Evolutionary conservation across 2,888 invertebrate genomes (phyloP).

Genomic region (Marasmarcha lunaedactyla): DNA sequence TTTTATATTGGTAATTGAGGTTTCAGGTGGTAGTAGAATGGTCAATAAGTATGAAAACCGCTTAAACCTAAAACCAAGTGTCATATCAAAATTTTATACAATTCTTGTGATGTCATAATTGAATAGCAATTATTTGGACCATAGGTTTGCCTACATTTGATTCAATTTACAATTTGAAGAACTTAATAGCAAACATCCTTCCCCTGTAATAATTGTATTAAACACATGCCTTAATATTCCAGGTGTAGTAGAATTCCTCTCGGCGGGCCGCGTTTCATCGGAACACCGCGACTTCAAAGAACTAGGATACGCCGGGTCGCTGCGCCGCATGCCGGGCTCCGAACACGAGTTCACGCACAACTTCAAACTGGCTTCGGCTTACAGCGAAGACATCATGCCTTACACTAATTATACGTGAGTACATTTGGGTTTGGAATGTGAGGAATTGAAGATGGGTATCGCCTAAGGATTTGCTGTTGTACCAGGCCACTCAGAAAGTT

Average conservation of each 20-base stretch:
- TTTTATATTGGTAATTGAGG: constrained; percentile 1
- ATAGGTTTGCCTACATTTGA: too few relatives aligned
- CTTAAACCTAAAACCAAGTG: too few relatives aligned
- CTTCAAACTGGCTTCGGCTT: constrained; percentile 95
- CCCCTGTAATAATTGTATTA: too few relatives aligned
- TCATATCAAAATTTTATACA: too few relatives aligned
- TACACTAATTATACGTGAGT: constrained; percentile 98
- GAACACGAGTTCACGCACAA: constrained; percentile 96
- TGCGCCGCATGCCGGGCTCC: constrained; percentile 89
- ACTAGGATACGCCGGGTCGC: constrained; percentile 90
- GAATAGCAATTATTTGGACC: too few relatives aligned
- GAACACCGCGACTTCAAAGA: constrained; percentile 98
- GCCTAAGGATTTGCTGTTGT: too few relatives aligned
- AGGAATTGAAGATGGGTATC: background rate
- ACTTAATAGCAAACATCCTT: too few relatives aligned
- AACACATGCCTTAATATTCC: constrained; percentile 22
- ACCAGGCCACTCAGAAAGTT: too few relatives aligned
- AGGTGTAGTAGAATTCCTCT: constrained; percentile 97
- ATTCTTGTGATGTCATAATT: too few relatives aligned
- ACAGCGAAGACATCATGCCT: constrained; percentile 95
- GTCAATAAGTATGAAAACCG: too few relatives aligned
- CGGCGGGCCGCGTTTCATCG: constrained; percentile 88
- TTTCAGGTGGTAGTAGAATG: too few relatives aligned
- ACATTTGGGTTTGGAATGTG: background rate
- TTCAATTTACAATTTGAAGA: too few relatives aligned